Evolutionary conservation across 2,113 vertebrate genomes (phyloP).

Genomic region (Thymallus thymallus): DNA sequence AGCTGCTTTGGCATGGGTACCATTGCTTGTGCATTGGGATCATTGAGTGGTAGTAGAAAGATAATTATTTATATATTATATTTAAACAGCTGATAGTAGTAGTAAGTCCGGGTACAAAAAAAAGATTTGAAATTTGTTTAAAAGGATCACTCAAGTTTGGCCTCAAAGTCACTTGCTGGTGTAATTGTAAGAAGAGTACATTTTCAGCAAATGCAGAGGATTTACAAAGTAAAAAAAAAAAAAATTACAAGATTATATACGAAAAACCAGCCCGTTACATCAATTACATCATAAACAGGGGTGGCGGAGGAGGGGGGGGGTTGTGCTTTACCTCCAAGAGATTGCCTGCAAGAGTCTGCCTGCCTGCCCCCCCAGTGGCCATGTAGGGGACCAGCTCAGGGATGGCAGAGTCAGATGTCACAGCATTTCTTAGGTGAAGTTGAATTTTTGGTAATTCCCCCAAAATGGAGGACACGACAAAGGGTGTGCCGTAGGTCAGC

Average conservation of each 20-base stretch:
- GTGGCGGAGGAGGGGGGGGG: conserved; percentile 85
- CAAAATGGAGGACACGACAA: conserved; percentile 17
- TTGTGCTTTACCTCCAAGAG: conserved; percentile 79
- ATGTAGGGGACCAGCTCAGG: conserved; percentile 3
- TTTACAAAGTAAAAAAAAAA: conserved; percentile 98
- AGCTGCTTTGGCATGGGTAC: conserved; percentile 62
- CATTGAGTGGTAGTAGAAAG: conserved; percentile 53
- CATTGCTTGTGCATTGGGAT: conserved; percentile 18
- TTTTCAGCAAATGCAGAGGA: conserved; percentile 94
- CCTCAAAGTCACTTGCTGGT: conserved; percentile 94
- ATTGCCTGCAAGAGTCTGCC: conserved; percentile 46
- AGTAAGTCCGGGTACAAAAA: conserved; percentile 61
- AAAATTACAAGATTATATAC: conserved; percentile 99
- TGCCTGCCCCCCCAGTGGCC: background rate
- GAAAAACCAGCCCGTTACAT: conserved; percentile 82
- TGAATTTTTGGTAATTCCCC: conserved; percentile 79
- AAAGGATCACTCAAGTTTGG: conserved; percentile 77
- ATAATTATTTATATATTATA: conserved; percentile 8
- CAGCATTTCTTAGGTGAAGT: conserved; percentile 78
- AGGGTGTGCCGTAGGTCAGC: conserved; percentile 36
- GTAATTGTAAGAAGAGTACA: conserved; percentile 93
- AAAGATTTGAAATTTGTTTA: conserved; percentile 66
- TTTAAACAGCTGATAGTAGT: conserved; percentile 41
- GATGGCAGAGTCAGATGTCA: conserved; percentile 63
- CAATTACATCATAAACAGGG: conserved; percentile 91